phyloP scores from a whole-genome alignment of 2,113 vertebrate genomes.

The Amazona guildingii region DNA sequence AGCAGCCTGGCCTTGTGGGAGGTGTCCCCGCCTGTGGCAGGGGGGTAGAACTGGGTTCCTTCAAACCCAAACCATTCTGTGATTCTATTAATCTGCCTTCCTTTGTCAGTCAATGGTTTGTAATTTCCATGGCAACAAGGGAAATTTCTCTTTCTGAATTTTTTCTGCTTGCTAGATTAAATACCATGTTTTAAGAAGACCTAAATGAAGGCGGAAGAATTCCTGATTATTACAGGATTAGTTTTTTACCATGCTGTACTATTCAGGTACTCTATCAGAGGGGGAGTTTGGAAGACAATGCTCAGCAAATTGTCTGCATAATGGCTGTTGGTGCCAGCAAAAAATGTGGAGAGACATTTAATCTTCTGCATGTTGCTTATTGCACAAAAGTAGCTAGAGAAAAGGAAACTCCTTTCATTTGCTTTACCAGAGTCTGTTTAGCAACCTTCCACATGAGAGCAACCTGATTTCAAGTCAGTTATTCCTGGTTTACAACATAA shows the following conservation, averaged over 20 bases:
- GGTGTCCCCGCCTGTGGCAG: not conserved
- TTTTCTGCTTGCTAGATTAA: not conserved
- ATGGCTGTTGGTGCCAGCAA: not conserved
- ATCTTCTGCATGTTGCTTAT: not conserved
- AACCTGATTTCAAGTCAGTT: not conserved
- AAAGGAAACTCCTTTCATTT: not conserved
- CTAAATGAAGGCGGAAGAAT: not conserved
- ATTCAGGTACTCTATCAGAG: not conserved
- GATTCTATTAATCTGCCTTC: not conserved
- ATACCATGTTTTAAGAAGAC: not conserved
- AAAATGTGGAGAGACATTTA: not conserved
- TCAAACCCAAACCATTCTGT: not conserved
- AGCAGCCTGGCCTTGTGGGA: not conserved
- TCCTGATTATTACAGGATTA: not conserved
- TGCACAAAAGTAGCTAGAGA: not conserved
- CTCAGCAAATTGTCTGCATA: not conserved
- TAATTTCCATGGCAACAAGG: not conserved
- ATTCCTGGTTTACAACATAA: not conserved
- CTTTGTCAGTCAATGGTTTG: not conserved
- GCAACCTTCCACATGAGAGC: not conserved
- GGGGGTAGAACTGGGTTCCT: not conserved
- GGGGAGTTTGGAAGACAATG: not conserved
- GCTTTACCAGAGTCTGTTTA: not conserved
- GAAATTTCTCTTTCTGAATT: not conserved
- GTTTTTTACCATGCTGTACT: not conserved